A percentile compares a stretch with the other conserved stretches of the same genome.
These are phyloP conservation scores for Pelvicachromis taeniatus DNA, from an alignment of 2,113 vertebrate species.

Conservation along the genomic window DNA sequence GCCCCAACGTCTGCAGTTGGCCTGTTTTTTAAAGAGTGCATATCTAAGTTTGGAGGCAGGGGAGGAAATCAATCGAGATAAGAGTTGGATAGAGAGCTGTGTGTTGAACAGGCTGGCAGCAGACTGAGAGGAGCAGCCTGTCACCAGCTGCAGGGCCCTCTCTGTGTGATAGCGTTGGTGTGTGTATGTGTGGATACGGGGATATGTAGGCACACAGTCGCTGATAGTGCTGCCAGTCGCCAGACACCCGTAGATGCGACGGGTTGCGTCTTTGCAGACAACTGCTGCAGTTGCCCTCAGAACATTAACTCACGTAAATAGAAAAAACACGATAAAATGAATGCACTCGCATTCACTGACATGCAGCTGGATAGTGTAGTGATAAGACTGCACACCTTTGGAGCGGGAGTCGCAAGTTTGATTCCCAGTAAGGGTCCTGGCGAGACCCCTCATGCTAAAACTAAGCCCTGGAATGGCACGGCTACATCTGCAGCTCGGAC, in stretches of 20 bases:
- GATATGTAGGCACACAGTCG: conserved; percentile 44
- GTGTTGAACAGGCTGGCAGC: conserved; percentile 58
- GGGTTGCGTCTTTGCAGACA: conserved; percentile 41
- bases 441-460: no score
- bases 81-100: conserved; percentile 59
- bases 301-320: conserved; percentile 18
- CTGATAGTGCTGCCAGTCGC: conserved; percentile 54
- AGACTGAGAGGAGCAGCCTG: conserved; percentile 55
- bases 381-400: no score
- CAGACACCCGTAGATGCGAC: conserved; percentile 55
- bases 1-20: conserved; percentile 33
- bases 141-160: conserved; percentile 60
- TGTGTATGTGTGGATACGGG: conserved; percentile 19
- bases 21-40: conserved; percentile 48
- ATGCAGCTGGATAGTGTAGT: neutral
- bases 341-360: neutral
- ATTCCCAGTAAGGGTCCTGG: no score
- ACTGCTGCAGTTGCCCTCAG: conserved; percentile 32
- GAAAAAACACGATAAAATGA: neutral
- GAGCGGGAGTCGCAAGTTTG: no score
- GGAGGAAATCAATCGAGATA: conserved; percentile 60
- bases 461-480: no score
- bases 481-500: no score
- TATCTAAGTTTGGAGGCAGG: conserved; percentile 61
- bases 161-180: conserved; percentile 22